A percentile compares a stretch with the other conserved stretches of the same genome.
Evolutionary conservation across 1,140 invertebrate genomes (phyloP).

Genomic region (Helicorthomorpha holstii): DNA sequence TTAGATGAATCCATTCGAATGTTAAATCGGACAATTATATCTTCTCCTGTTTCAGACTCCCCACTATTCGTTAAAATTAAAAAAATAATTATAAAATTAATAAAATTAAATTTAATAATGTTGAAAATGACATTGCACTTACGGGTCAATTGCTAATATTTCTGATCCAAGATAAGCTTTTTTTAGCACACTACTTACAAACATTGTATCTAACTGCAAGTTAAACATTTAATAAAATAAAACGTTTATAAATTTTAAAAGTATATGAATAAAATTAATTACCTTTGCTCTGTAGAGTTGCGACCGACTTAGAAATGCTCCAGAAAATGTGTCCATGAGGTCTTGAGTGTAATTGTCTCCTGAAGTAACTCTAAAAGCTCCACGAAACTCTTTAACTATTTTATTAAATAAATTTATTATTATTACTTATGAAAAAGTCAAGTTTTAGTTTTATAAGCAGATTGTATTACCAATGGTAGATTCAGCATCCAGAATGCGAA

Average conservation of each 20-base stretch:
- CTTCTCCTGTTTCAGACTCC: not conserved
- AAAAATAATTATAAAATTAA: not conserved
- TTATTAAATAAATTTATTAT: not conserved
- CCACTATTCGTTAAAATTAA: no score
- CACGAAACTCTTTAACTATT: not conserved
- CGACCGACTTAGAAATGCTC: not conserved
- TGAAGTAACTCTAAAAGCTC: not conserved
- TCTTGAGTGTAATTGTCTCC: not conserved
- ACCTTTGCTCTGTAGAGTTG: not conserved
- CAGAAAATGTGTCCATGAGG: not conserved
- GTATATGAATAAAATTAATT: no score
- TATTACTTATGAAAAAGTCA: not conserved
- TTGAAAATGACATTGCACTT: not conserved
- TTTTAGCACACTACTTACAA: slow-evolving; percentile 1
- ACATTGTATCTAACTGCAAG: not conserved
- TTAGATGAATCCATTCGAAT: not conserved
- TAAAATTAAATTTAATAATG: not conserved
- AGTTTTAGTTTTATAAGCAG: not conserved
- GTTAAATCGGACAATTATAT: slow-evolving; percentile 1
- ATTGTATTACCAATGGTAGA: not conserved
- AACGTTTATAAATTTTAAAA: not conserved
- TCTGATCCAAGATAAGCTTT: slow-evolving; percentile 1
- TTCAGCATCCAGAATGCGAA: not conserved
- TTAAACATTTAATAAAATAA: not conserved
- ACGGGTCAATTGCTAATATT: slow-evolving; percentile 5